A percentile compares a stretch with the other conserved stretches of the same genome.
These are phyloP conservation scores for Vulpes lagopus DNA, from an alignment of 2,113 vertebrate species.

Conservation along the genomic window DNA sequence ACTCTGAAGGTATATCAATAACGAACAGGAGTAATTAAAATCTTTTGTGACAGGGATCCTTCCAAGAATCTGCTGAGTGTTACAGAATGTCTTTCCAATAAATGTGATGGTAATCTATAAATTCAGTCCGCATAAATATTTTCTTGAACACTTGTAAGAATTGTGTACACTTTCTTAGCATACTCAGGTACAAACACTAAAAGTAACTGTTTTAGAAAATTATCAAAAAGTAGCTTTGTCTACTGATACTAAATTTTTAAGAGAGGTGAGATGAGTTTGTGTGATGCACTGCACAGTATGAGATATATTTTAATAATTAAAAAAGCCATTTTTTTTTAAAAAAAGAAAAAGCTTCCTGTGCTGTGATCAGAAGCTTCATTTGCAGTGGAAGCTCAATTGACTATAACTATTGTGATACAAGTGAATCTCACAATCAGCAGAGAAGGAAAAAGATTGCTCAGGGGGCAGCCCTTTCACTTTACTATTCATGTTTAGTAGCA, in stretches of 20 bases:
- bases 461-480: neutral
- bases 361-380: neutral
- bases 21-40: slow-evolving; percentile 30
- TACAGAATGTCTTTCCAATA: neutral
- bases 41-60: neutral
- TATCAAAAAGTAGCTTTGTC: neutral
- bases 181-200: neutral
- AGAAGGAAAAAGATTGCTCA: neutral
- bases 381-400: neutral
- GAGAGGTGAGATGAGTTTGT: neutral
- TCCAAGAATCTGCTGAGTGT: slow-evolving; percentile 19
- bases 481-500: neutral
- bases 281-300: neutral
- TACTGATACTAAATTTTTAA: slow-evolving; percentile 12
- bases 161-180: neutral
- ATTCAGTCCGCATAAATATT: slow-evolving; percentile 2
- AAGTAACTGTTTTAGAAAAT: neutral
- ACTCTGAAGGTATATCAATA: slow-evolving; percentile 58
- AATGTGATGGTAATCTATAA: neutral
- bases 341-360: neutral
- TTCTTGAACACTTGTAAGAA: slow-evolving; percentile 23
- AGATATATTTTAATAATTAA: slow-evolving; percentile 16
- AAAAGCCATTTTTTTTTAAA: neutral
- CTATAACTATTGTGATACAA: neutral
- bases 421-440: neutral